phyloP scores from a whole-genome alignment of 2,888 invertebrate species.

The Megastigmus dorsalis region DNA sequence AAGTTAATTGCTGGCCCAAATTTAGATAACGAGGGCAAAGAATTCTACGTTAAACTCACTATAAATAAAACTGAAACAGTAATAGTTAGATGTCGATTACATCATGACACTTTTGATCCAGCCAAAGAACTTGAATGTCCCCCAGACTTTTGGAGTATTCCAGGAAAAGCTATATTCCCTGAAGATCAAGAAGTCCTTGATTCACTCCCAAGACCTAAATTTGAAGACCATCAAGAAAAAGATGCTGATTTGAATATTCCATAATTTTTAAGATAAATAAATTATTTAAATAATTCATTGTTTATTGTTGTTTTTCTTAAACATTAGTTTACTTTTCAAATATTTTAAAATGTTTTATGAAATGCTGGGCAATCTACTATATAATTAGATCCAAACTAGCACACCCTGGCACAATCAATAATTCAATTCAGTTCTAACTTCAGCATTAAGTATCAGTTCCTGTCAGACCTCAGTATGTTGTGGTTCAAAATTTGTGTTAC shows the following conservation, averaged over 20 bases:
- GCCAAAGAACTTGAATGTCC: conserved; percentile 78
- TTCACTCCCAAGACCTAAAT: conserved; percentile 59
- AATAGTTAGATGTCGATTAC: conserved; percentile 84
- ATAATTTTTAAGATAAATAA: conserved; percentile 41
- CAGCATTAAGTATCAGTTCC: conserved; percentile 53
- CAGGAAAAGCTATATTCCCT: conserved; percentile 78
- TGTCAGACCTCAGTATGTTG: conserved; percentile 21
- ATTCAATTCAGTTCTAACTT: conserved; percentile 59
- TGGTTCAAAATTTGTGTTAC: conserved; percentile 17
- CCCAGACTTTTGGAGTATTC: conserved; percentile 77
- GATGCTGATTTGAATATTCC: conserved; percentile 48
- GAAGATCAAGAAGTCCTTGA: conserved; percentile 75
- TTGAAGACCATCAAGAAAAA: conserved; percentile 9
- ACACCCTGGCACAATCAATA: conserved; percentile 61
- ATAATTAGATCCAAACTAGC: conserved; percentile 44
- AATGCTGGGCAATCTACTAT: not conserved
- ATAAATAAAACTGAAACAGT: conserved; percentile 85
- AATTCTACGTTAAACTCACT: conserved; percentile 87
- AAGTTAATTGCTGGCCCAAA: conserved; percentile 88
- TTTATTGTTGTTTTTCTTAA: conserved; percentile 7
- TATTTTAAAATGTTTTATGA: not conserved
- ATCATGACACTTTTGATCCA: conserved; percentile 84
- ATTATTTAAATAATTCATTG: conserved; percentile 9
- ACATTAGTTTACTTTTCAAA: not conserved
- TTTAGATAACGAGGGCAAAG: conserved; percentile 84